Evolutionary conservation across 1,140 invertebrate species (phyloP).

Genomic region (Drosophila pseudoobscura): DNA sequence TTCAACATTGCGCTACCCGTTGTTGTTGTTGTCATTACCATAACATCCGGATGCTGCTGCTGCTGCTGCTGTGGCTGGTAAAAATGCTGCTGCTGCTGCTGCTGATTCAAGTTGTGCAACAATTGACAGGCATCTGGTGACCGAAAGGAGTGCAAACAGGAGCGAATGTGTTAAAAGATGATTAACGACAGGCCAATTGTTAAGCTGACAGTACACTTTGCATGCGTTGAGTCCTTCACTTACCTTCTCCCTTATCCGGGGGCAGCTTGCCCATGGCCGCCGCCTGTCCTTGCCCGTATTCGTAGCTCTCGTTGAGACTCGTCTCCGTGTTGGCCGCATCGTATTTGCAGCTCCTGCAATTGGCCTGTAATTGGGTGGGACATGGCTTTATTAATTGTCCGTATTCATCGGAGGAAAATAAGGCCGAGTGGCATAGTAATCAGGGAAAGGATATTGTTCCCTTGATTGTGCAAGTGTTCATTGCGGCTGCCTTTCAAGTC

Average conservation of each 20-base stretch:
- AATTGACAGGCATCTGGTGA: conserved; percentile 80
- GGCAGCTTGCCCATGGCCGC: conserved; percentile 55
- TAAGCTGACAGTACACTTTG: conserved; percentile 64
- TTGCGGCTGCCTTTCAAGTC: conserved; percentile 16
- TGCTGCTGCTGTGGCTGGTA: conserved; percentile 31
- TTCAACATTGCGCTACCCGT: conserved; percentile 67
- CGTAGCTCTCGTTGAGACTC: conserved; percentile 66
- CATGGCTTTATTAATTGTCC: conserved; percentile 1
- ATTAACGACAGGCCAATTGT: conserved; percentile 73
- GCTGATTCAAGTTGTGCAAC: conserved; percentile 76
- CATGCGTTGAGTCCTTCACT: conserved; percentile 35
- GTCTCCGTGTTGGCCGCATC: conserved; percentile 71
- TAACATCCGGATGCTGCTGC: conserved; percentile 75
- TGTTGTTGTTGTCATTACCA: conserved; percentile 80
- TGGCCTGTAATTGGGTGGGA: conserved; percentile 37
- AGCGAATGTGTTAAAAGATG: conserved; percentile 55
- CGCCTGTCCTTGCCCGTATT: conserved; percentile 51
- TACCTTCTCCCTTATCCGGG: conserved; percentile 61
- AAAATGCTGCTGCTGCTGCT: conserved; percentile 52
- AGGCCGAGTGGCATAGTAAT: no score
- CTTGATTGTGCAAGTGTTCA: neutral
- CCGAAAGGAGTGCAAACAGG: conserved; percentile 47
- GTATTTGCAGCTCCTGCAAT: conserved; percentile 78
- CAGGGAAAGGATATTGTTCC: no score
- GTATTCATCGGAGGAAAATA: neutral